Percentiles rank a stretch among this genome's conserved stretches.
Conservation (phyloP, 2,888 invertebrate species). For the Apodemia hepburni region DNA sequence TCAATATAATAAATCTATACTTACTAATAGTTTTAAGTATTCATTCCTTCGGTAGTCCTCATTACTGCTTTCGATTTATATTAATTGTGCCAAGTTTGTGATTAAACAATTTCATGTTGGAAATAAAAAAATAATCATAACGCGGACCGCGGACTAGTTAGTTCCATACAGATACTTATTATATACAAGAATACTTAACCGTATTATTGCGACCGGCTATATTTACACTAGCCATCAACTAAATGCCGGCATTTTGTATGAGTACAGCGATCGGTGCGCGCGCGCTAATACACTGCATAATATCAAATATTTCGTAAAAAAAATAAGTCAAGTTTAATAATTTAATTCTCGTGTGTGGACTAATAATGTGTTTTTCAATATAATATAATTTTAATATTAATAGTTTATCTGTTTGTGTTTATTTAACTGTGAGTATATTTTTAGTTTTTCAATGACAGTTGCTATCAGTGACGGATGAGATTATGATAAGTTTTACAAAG, state of each 20-base stretch:
- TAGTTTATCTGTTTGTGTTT: slow-evolving; percentile 3
- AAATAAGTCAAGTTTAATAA: not conserved
- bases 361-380: not conserved
- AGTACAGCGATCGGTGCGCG: not conserved
- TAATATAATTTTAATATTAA: not conserved
- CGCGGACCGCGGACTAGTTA: too few relatives aligned
- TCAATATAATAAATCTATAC: too few relatives aligned
- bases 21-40: too few relatives aligned
- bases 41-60: too few relatives aligned
- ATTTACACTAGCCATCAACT: slow-evolving; percentile 1
- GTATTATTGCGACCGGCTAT: not conserved
- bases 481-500: not conserved
- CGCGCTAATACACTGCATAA: not conserved
- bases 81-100: too few relatives aligned
- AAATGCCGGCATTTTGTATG: slow-evolving; percentile 2
- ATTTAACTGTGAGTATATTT: not conserved
- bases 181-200: not conserved
- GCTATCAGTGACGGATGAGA: not conserved
- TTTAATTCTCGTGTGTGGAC: not conserved
- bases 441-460: not conserved
- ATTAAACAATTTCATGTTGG: too few relatives aligned
- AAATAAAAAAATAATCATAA: too few relatives aligned
- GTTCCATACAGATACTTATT: too few relatives aligned
- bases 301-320: not conserved
- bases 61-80: too few relatives aligned